Evolutionary conservation across 2,888 invertebrate species (phyloP), one percentile per base, ranked within the genome.

Genomic region (Ornithoptera alexandrae): DNA sequence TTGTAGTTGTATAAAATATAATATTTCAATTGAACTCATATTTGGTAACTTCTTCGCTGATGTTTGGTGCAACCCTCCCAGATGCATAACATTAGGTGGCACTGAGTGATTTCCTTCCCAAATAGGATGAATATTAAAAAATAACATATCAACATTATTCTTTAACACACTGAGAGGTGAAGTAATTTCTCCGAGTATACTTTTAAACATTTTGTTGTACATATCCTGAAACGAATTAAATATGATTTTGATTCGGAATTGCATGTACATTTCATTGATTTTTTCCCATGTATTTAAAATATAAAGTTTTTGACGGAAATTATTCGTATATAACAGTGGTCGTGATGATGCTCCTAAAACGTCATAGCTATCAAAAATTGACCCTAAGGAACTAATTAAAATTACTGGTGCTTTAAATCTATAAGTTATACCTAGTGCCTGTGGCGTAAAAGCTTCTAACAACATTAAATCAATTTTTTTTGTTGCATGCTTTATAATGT

Each of bases 101-200:
- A 30, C 30, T 30, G 30, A 3, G 30, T 30, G 30, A 20, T 57
- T 57, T 10, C 57, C 70, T 20, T 77, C 77, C 74, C 83, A 81
- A 53, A 83, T 72, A 1, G 82, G 82, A 76, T 88, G 81, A 3
- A 77, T 75, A 72, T 88, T 89, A 1, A 85, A 63, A 66, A 88
- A 79, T 46, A 83, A 50, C 81, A 85, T 79, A 17, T 81, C 81
- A n/a, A 84, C 73, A 20, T 57, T 57, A 10, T 57, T 22, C 20
- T 57, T 57, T 57, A 57, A 20, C 6, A 20, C n/a, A 12, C 20
- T 57, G 2, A n/a, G 57, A 10, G n/a, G 20, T 22, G 57, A 22
- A 20, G 18, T 57, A 2, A 20, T 57, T 20, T 57, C n/a, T 20
- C 57, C 57, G 22, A 57, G 7, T 22, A 57, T 22, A 20, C 20